Conservation (phyloP, 2,113 vertebrate genomes). For the cattle (Bos taurus) region DNA sequence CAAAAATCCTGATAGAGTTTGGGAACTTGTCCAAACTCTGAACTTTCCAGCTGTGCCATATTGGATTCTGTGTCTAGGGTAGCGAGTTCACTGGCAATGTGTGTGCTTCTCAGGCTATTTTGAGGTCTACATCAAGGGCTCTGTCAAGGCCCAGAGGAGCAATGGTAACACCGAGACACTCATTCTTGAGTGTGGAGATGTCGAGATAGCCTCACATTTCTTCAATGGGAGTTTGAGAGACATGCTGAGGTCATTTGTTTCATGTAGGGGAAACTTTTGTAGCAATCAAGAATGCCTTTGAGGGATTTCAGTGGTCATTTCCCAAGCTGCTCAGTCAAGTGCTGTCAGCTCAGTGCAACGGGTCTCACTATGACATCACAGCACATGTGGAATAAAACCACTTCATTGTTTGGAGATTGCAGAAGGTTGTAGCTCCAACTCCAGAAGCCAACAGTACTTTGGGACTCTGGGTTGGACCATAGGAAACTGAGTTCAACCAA, state of each 20-base stretch:
- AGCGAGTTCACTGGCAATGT: neutral
- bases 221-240: neutral
- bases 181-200: neutral
- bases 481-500: neutral
- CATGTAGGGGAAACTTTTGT: neutral
- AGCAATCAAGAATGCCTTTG: neutral
- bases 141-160: neutral
- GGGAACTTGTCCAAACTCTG: conserved; percentile 29
- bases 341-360: neutral
- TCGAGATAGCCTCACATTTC: neutral
- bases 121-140: neutral
- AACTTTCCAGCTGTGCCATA: neutral
- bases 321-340: neutral
- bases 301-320: neutral
- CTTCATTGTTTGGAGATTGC: neutral
- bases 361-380: neutral
- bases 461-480: neutral
- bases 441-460: neutral
- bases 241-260: neutral
- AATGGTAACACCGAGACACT: neutral
- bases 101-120: neutral
- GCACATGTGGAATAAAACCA: neutral
- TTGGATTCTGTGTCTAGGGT: neutral
- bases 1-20: conserved; percentile 37
- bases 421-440: neutral